Base-by-base conservation (phyloP, 1,140 invertebrate species). In the Drosophila ohnishii region DNA sequence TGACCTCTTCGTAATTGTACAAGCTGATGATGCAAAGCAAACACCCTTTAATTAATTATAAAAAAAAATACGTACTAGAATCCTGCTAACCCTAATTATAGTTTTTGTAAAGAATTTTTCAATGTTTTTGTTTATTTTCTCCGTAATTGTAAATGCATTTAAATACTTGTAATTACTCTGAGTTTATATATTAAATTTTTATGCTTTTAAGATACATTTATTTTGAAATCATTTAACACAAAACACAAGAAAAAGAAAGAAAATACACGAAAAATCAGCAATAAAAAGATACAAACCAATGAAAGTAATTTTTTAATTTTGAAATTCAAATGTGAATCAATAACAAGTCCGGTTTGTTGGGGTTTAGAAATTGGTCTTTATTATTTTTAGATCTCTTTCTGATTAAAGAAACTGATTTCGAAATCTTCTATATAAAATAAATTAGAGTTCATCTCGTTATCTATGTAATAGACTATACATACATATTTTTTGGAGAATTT, bases 111-210 rank as follows among this genome's bases (percentile, higher is more conserved):
- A 78, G 44, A 69, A 72, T 57, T 74, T 81, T 81, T 81, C 70
- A 76, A 70, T 59, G 58, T 67, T 78, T 77, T 77, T 67, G 44
- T 56, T 66, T 66, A 19, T 59, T 66, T 80, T 62, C 40, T 25
- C 47, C 35, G 44, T 60, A 86, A 75, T 78, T 86, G 62, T 76
- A 79, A 65, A 81, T 78, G 82, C 78, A 86, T 81, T 86, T 86
- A 86, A 82, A 22, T 81, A 81, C 51, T 78, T 85, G 67, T 84
- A 85, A 85, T 81, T 81, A 75, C 53, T 75, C 56, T 63, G 25
- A 78, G 59, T 79, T 80, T 63, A 60, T 53, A 22, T 61, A 64
- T 73, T 84, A 77, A 25, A 76, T 64, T 80, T 85, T 87, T 83
- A 84, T 78, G 80, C 50, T 83, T 87, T 88, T 87, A 88, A 83